Conservation (phyloP, 2,113 vertebrate genomes). For the Diadophis punctatus region DNA sequence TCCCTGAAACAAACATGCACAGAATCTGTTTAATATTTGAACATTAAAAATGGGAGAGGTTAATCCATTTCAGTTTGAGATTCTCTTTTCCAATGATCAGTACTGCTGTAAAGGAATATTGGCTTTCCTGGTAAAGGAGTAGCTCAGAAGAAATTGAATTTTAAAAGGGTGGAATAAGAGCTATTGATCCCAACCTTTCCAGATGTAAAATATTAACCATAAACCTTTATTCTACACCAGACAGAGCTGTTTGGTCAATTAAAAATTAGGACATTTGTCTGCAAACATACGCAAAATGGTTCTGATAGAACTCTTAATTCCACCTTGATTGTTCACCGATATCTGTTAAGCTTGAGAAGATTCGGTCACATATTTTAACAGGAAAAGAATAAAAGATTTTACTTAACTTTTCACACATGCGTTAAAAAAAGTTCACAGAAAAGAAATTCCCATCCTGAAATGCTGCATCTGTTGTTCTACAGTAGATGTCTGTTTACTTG, state of each 20-base stretch:
- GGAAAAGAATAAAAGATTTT: constrained; percentile 8
- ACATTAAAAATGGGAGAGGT: not conserved
- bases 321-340: not conserved
- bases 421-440: not conserved
- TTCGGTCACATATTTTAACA: constrained; percentile 25
- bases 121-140: constrained; percentile 17
- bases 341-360: constrained; percentile 24
- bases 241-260: constrained; percentile 19
- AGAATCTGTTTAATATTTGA: not conserved
- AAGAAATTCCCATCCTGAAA: not conserved
- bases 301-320: constrained; percentile 17
- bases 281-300: constrained; percentile 35
- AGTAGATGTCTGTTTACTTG: not conserved
- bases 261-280: constrained; percentile 14
- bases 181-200: constrained; percentile 38
- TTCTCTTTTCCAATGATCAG: not conserved
- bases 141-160: constrained; percentile 32
- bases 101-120: constrained; percentile 31
- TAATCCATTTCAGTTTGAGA: not conserved
- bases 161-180: constrained; percentile 4
- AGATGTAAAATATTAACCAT: constrained; percentile 47
- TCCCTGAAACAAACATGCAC: not conserved
- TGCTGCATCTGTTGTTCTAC: not conserved
- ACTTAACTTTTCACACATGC: constrained; percentile 11
- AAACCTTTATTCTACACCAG: constrained; percentile 32